phyloP scores from a whole-genome alignment of 1,140 invertebrate genomes.

The Belonocnema kinseyi region DNA sequence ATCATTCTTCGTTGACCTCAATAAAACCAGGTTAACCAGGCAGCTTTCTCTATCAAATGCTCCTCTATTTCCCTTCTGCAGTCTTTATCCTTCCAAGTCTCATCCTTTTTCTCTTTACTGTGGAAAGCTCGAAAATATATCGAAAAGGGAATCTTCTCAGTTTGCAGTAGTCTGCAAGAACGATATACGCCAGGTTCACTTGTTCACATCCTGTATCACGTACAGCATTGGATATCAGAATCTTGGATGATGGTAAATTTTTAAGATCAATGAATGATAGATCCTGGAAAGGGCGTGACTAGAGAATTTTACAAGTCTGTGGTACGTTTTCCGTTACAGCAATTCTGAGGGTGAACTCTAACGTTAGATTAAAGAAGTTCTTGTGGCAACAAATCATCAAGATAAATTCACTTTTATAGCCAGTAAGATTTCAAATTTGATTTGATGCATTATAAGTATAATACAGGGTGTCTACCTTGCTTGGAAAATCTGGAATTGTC shows the following conservation, averaged over 20 bases:
- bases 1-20: conserved; percentile 26
- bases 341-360: no score
- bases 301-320: no score
- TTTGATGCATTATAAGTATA: no score
- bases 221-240: neutral
- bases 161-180: neutral
- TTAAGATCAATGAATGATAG: conserved; percentile 6
- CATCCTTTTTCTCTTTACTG: neutral
- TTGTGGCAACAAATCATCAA: no score
- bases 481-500: no score
- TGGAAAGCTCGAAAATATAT: neutral
- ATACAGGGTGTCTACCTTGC: no score
- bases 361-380: no score
- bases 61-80: conserved; percentile 12
- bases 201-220: neutral
- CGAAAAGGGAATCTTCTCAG: neutral
- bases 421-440: no score
- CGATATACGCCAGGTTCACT: neutral
- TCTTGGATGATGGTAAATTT: neutral
- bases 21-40: conserved; percentile 27
- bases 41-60: conserved; percentile 3
- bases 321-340: no score
- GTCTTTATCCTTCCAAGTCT: conserved; percentile 7
- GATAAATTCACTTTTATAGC: no score
- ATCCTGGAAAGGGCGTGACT: neutral